These are phyloP conservation scores for Leptodirus hochenwartii DNA, from an alignment of 2,888 invertebrate genomes.

Conservation along the genomic window DNA sequence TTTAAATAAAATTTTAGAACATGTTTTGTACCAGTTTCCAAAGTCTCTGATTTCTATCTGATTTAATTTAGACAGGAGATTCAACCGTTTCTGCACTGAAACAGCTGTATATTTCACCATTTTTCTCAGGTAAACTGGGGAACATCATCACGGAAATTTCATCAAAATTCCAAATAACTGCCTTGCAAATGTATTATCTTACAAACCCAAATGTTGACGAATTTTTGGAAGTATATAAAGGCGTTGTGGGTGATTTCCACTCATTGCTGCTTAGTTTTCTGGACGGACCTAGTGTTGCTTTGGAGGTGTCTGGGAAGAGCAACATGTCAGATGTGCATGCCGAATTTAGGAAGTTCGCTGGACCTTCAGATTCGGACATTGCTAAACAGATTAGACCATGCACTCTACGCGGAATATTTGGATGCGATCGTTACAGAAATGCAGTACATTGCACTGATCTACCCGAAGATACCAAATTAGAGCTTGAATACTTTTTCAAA, in stretches of 20 bases:
- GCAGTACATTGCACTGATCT: constrained; percentile 90
- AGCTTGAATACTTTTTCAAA: constrained; percentile 68
- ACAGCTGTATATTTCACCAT: too few species aligned
- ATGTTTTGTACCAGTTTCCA: too few species aligned
- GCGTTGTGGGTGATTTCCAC: constrained; percentile 58
- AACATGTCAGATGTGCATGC: constrained; percentile 34
- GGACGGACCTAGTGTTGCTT: constrained; percentile 68
- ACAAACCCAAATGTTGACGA: constrained; percentile 74
- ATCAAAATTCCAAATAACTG: constrained; percentile 54
- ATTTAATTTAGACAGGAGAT: too few species aligned
- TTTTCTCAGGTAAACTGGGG: constrained; percentile 48
- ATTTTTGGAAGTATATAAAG: constrained; percentile 85
- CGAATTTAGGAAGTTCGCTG: constrained; percentile 68
- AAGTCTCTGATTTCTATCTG: too few species aligned
- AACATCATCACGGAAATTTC: constrained; percentile 53
- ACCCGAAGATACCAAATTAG: constrained; percentile 67
- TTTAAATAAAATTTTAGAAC: too few species aligned
- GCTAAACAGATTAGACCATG: constrained; percentile 68
- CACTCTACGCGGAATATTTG: constrained; percentile 70
- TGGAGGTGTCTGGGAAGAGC: constrained; percentile 58
- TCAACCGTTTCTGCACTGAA: too few species aligned
- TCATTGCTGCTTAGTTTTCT: constrained; percentile 71
- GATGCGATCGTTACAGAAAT: constrained; percentile 65
- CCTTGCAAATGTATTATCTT: constrained; percentile 61
- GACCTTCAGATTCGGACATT: constrained; percentile 83